A percentile compares a stretch with the other conserved stretches of the same genome.
Conservation (phyloP, 2,113 vertebrate genomes). For the Equus quagga region DNA sequence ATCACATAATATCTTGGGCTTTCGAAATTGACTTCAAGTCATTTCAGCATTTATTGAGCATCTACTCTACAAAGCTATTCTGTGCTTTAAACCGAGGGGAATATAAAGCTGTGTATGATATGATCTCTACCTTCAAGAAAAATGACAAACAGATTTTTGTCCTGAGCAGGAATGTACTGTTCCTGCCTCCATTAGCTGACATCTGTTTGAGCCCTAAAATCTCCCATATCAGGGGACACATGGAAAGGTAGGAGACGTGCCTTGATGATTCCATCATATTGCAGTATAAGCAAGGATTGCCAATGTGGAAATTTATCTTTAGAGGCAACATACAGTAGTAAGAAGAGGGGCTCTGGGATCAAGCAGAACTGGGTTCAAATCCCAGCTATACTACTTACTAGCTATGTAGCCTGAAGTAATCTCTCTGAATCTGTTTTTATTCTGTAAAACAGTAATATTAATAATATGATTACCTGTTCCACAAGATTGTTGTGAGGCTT, state of each 20-base stretch:
- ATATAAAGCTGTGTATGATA: neutral
- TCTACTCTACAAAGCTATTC: neutral
- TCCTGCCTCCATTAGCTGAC: neutral
- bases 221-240: neutral
- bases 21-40: conserved; percentile 48
- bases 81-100: neutral
- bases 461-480: neutral
- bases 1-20: neutral
- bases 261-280: neutral
- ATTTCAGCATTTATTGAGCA: neutral
- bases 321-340: neutral
- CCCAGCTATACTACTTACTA: neutral
- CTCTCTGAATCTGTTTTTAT: neutral
- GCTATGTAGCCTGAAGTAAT: neutral
- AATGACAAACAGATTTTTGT: neutral
- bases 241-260: neutral
- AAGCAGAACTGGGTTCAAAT: neutral
- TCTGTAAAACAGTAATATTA: conserved; percentile 14
- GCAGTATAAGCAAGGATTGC: neutral
- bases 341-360: neutral
- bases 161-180: neutral
- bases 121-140: neutral
- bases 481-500: neutral
- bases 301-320: neutral
- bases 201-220: neutral